A percentile compares a stretch with the other conserved stretches of the same genome.
These are phyloP conservation scores for Trichogramma dendrolimi DNA, from an alignment of 2,888 invertebrate species.

Conservation along the genomic window DNA sequence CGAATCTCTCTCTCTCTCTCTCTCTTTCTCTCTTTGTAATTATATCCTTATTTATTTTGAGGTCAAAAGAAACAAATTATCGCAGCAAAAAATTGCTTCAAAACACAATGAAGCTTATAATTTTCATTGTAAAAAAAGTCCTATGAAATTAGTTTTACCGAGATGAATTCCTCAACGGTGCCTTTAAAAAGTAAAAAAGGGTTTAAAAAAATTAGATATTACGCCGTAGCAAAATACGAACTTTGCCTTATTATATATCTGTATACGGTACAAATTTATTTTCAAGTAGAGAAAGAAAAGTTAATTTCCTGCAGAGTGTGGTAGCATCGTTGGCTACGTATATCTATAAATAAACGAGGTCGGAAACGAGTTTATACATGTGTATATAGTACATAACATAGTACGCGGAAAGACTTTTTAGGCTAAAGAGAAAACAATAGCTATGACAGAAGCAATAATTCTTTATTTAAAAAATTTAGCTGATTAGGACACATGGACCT, in stretches of 20 bases:
- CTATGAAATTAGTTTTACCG: no score
- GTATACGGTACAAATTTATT: background rate
- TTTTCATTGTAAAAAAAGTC: background rate
- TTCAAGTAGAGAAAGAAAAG: background rate
- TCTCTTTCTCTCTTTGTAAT: no score
- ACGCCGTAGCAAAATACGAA: no score
- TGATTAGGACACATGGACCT: conserved; percentile 33
- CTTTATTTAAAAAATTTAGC: conserved; percentile 32
- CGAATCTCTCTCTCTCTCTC: no score
- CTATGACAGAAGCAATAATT: conserved; percentile 28
- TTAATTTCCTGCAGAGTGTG: background rate
- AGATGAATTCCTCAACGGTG: no score
- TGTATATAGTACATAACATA: conserved; percentile 14
- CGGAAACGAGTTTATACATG: conserved; percentile 6
- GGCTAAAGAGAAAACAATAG: background rate
- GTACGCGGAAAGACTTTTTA: background rate
- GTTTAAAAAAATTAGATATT: no score
- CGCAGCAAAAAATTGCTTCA: background rate
- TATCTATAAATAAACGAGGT: background rate
- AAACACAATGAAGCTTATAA: background rate
- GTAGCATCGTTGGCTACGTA: background rate
- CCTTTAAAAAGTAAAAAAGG: no score
- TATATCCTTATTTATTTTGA: no score
- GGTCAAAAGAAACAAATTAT: background rate
- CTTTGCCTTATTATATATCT: background rate